These are phyloP conservation scores for Mamestra configurata DNA, from an alignment of 1,140 invertebrate genomes.

Conservation along the genomic window DNA sequence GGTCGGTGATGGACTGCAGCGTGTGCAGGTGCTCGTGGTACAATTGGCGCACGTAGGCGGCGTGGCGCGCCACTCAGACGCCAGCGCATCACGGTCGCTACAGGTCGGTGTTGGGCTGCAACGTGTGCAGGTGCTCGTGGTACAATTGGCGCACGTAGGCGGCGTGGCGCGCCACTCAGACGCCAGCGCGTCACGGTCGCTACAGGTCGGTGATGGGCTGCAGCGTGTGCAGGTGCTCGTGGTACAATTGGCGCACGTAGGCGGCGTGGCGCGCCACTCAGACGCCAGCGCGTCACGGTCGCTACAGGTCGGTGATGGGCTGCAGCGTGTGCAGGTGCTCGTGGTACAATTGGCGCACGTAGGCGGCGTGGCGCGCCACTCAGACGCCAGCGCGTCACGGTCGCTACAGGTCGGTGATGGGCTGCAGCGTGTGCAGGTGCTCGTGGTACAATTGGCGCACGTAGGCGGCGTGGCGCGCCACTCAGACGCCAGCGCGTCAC, in stretches of 20 bases:
- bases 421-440: conserved; percentile 89
- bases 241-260: conserved; percentile 95
- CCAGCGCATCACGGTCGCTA: conserved; percentile 36
- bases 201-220: conserved; percentile 71
- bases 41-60: conserved; percentile 95
- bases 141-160: conserved; percentile 96
- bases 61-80: conserved; percentile 89
- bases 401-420: conserved; percentile 66
- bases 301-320: conserved; percentile 68
- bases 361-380: conserved; percentile 92
- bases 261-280: conserved; percentile 92
- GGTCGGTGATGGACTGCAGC: conserved; percentile 74
- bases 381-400: background rate
- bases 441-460: conserved; percentile 96
- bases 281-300: background rate
- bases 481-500: conserved; percentile 72
- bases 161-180: conserved; percentile 90
- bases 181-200: background rate
- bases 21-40: conserved; percentile 93
- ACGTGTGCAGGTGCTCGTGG: conserved; percentile 92
- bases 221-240: conserved; percentile 92
- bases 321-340: conserved; percentile 91
- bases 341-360: conserved; percentile 95
- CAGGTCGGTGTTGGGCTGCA: conserved; percentile 74
- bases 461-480: conserved; percentile 92